phyloP scores from a whole-genome alignment of 2,113 vertebrate genomes.

The Toxotes chatareus region DNA sequence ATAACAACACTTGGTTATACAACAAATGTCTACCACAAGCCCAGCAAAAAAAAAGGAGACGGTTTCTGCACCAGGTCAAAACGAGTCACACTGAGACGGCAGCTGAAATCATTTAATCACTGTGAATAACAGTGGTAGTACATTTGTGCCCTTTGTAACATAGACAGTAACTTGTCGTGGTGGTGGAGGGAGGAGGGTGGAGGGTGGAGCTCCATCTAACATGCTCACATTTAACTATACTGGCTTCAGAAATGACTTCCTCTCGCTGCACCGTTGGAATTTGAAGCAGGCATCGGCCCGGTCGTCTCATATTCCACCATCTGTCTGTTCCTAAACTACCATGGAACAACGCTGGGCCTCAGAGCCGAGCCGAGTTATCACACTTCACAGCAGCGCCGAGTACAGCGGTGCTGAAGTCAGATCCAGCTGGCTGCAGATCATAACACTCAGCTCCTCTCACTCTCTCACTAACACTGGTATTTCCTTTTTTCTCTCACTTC shows the following conservation, averaged over 20 bases:
- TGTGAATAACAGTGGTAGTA: no score
- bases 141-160: background rate
- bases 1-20: background rate
- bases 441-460: no score
- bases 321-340: conserved; percentile 23
- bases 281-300: conserved; percentile 26
- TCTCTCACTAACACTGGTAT: background rate
- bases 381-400: conserved; percentile 33
- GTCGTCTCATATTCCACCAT: conserved; percentile 47
- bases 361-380: conserved; percentile 27
- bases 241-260: background rate
- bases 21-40: no score
- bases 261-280: conserved; percentile 14
- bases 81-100: no score
- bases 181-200: background rate
- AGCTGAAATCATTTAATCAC: no score
- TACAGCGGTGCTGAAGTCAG: conserved; percentile 37
- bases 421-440: no score
- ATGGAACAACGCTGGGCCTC: conserved; percentile 32
- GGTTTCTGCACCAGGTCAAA: no score
- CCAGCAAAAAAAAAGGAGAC: no score
- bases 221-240: no score
- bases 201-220: no score
- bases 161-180: background rate
- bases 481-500: conserved; percentile 1